Conservation (phyloP, 2,113 vertebrate species). For the Chionis minor region DNA sequence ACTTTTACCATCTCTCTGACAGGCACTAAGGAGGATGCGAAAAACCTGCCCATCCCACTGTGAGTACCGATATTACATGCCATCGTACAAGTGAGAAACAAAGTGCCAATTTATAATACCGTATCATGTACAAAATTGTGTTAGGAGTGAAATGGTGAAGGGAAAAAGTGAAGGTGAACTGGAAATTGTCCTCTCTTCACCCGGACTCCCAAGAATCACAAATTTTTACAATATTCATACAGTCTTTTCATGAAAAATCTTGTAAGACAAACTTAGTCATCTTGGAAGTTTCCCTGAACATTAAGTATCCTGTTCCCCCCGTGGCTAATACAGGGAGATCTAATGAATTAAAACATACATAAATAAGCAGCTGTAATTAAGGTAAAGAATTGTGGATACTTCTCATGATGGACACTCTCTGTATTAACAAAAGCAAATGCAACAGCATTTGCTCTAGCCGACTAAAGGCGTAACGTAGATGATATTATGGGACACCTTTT, state of each 20-base stretch:
- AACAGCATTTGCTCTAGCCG: not conserved
- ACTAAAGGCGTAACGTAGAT: not conserved
- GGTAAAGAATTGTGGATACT: not conserved
- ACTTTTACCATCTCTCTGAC: constrained; percentile 81
- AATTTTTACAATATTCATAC: not conserved
- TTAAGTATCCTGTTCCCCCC: not conserved
- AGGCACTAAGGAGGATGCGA: constrained; percentile 83
- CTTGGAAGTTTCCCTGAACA: not conserved
- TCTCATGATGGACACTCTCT: not conserved
- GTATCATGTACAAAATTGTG: not conserved
- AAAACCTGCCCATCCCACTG: constrained; percentile 79
- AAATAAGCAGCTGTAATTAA: not conserved
- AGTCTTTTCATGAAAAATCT: not conserved
- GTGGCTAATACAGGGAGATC: not conserved
- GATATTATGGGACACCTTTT: not conserved
- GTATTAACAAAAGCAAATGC: not conserved
- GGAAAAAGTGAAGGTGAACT: not conserved
- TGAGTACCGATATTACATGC: constrained; percentile 71
- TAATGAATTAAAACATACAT: not conserved
- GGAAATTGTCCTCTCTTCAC: not conserved
- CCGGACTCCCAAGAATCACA: not conserved
- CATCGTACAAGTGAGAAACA: not conserved
- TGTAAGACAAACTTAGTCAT: not conserved
- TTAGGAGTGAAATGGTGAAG: not conserved
- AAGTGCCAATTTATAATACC: not conserved